A percentile compares a stretch with the other conserved stretches of the same genome.
Conservation (phyloP, 2,113 vertebrate genomes). For the Elephantulus edwardii region DNA sequence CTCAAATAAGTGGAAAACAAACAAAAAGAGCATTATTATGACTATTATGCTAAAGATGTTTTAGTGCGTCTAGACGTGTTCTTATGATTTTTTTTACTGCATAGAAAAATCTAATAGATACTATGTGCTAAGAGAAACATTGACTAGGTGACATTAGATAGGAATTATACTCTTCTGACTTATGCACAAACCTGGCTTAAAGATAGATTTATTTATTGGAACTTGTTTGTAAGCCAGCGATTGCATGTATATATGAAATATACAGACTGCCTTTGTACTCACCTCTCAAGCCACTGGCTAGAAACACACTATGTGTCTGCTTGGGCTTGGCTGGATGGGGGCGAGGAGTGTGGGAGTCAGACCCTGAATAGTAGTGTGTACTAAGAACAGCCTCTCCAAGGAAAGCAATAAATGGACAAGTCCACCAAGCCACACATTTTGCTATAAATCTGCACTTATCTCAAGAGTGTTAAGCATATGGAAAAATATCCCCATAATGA, state of each 20-base stretch:
- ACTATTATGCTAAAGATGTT: background rate
- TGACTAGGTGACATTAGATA: background rate
- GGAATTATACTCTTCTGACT: background rate
- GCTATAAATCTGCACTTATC: conserved; percentile 42
- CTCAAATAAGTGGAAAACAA: too few species aligned
- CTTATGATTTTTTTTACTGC: background rate
- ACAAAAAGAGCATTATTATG: background rate
- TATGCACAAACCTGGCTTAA: background rate
- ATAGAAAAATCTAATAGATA: too few species aligned
- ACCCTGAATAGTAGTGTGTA: background rate
- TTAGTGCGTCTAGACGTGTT: background rate
- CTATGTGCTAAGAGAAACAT: background rate
- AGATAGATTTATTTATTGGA: background rate
- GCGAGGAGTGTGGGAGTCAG: background rate
- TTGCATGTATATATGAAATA: background rate
- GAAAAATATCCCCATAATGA: conserved; percentile 61
- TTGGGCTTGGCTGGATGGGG: background rate
- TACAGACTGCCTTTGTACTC: background rate
- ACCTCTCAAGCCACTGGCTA: background rate
- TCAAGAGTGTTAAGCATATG: conserved; percentile 4
- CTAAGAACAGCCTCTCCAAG: conserved; percentile 19
- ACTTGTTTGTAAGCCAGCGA: background rate
- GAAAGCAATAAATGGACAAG: background rate
- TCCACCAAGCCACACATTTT: conserved; percentile 16
- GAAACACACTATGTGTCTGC: fast-evolving